Base-by-base conservation (phyloP, 2,797 vertebrate species). In the Serranus cabrilla region DNA sequence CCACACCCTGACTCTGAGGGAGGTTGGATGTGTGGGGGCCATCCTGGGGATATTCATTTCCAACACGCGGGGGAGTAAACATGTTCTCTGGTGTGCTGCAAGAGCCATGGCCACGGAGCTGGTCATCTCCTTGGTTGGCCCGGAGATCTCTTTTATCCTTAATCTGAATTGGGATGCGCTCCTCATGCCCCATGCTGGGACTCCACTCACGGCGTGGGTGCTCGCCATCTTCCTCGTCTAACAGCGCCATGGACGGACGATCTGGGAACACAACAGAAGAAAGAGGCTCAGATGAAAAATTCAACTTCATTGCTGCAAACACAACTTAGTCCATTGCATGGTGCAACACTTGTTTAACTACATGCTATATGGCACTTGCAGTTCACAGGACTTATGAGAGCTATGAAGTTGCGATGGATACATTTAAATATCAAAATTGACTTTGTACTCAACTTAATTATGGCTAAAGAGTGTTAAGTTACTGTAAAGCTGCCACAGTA, bases 101-200 rank as follows among this genome's bases (percentile, higher is more conserved):
- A 6, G 93, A 90, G 37, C 86, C 91, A 17, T 94, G 93, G 2
- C 71, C 84, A 1, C 84, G 89, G 6, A 93, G 90, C 55, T 92
- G 92, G 7, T 92, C 86, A 0, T 92, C 91, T n/a, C 76, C 93
- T 63, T 83, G 93, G 72, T 76, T 91, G 68, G 78, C 7, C 0
- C 91, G 81, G 18, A 89, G 78, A 37, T 94, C 93, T 58, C 91
- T 76, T 47, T 94, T 94, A 31, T 94, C 93, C 77, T 94, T 94
- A 25, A 93, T 86, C 78, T 90, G 92, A 56, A 94, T 87, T 3
- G 93, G 93, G 61, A 94, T 89, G 2, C 93, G 93, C 74, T 94
- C 93, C 42, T 93, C 92, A 0, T 94, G 93, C 0, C 93, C 93
- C 93, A 94, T 94, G 80, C 93, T 94, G 72, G 93, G 93, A 78